Conservation (phyloP, 2,888 invertebrate genomes). For the Heliconius charithonia region DNA sequence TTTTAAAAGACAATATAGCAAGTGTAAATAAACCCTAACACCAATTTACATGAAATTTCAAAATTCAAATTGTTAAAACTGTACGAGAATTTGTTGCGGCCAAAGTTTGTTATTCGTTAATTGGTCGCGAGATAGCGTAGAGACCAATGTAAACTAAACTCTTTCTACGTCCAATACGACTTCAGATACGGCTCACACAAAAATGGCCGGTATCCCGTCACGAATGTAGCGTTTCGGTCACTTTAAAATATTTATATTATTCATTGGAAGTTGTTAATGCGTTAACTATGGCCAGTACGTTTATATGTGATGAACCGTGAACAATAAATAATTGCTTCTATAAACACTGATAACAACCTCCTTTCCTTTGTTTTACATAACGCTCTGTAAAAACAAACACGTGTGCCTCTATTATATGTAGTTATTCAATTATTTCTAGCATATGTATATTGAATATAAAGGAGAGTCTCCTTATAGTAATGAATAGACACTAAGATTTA, state of each 20-base stretch:
- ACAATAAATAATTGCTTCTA: constrained; percentile 62
- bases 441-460: background rate
- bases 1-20: constrained; percentile 37
- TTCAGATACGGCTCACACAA: constrained; percentile 41
- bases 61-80: constrained; percentile 81
- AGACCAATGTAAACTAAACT: constrained; percentile 55
- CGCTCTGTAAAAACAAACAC: constrained; percentile 19
- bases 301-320: constrained; percentile 72
- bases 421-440: constrained; percentile 22
- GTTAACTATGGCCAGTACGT: constrained; percentile 73
- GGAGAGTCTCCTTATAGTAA: background rate
- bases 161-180: background rate
- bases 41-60: constrained; percentile 73
- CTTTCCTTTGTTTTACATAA: constrained; percentile 45
- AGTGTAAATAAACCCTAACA: constrained; percentile 46
- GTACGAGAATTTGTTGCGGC: constrained; percentile 80
- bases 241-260: constrained; percentile 75
- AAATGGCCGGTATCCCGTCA: constrained; percentile 50
- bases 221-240: constrained; percentile 60
- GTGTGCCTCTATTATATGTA: constrained; percentile 15
- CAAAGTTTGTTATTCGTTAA: constrained; percentile 79
- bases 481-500: too few relatives aligned
- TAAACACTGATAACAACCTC: constrained; percentile 42
- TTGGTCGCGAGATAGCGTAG: constrained; percentile 70
- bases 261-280: constrained; percentile 72